Conservation (phyloP, 2,888 invertebrate species). For the Agelastica alni region DNA sequence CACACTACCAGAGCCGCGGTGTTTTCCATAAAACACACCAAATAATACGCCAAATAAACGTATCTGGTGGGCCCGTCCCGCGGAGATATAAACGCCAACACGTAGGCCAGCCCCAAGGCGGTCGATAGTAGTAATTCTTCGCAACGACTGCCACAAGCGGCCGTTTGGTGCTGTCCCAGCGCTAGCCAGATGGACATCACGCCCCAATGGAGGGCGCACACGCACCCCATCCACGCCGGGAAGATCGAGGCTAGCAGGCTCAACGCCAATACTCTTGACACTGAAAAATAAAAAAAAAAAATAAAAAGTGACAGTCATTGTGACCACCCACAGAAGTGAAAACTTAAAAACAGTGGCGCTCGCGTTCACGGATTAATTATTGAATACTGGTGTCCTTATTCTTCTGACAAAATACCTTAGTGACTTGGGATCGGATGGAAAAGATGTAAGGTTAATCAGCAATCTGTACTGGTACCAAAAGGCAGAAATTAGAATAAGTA, state of each 20-base stretch:
- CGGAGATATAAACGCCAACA: conserved; percentile 65
- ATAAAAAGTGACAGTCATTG: neutral
- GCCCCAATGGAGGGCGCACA: conserved; percentile 61
- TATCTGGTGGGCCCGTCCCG: conserved; percentile 64
- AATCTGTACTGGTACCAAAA: no score
- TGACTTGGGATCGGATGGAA: no score
- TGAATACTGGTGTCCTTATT: no score
- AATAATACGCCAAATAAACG: conserved; percentile 57
- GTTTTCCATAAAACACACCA: conserved; percentile 59
- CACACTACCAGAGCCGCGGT: conserved; percentile 57
- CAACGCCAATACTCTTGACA: conserved; percentile 62
- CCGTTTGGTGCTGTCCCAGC: conserved; percentile 55
- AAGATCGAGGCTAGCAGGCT: conserved; percentile 62
- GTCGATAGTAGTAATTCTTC: conserved; percentile 58
- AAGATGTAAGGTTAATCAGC: no score
- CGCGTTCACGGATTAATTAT: no score
- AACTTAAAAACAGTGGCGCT: no score
- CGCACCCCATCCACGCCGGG: conserved; percentile 58
- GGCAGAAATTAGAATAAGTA: no score
- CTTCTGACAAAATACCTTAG: no score
- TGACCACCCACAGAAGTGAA: no score
- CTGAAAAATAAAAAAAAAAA: conserved; percentile 43
- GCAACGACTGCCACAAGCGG: conserved; percentile 57
- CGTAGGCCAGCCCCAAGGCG: conserved; percentile 63
- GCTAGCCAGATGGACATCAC: conserved; percentile 63